Evolutionary conservation across 1,140 invertebrate genomes (phyloP).

Genomic region (Drosophila bocqueti): DNA sequence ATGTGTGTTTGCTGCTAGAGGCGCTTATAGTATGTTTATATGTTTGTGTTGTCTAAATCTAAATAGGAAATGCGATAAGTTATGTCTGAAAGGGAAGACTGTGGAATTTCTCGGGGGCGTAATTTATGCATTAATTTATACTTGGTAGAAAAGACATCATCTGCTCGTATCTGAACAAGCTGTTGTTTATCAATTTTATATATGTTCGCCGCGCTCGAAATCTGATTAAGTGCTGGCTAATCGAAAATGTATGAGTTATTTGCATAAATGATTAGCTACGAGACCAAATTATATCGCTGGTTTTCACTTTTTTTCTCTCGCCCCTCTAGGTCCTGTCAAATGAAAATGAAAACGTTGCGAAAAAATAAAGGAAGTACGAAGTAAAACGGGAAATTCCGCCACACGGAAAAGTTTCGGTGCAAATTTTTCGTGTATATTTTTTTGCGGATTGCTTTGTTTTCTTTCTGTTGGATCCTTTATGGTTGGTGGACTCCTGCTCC

Average conservation of each 20-base stretch:
- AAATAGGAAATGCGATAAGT: conserved; percentile 78
- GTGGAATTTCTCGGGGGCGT: conserved; percentile 50
- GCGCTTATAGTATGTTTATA: conserved; percentile 3
- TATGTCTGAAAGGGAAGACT: conserved; percentile 41
- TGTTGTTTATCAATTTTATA: conserved; percentile 41
- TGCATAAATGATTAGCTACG: conserved; percentile 60
- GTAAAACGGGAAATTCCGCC: conserved; percentile 26
- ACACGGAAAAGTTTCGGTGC: conserved; percentile 26
- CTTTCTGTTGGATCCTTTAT: conserved; percentile 37
- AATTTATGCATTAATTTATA: conserved; percentile 81
- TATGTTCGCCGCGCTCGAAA: conserved; percentile 18
- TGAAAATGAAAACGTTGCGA: conserved; percentile 32
- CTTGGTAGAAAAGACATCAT: conserved; percentile 22
- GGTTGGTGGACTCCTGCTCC: conserved; percentile 41
- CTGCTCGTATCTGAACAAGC: conserved; percentile 13
- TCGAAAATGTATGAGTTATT: conserved; percentile 73
- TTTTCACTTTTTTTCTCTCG: neutral
- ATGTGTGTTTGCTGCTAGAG: conserved; percentile 10
- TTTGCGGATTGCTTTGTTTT: conserved; percentile 32
- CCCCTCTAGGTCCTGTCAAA: conserved; percentile 11
- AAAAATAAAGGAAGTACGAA: conserved; percentile 10
- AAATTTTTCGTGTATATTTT: conserved; percentile 32
- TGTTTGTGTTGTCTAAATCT: conserved; percentile 39
- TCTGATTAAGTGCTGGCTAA: conserved; percentile 63
- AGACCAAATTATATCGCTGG: neutral